Evolutionary conservation across 2,888 invertebrate species (phyloP).

Genomic region (Epinotia brunnichana): DNA sequence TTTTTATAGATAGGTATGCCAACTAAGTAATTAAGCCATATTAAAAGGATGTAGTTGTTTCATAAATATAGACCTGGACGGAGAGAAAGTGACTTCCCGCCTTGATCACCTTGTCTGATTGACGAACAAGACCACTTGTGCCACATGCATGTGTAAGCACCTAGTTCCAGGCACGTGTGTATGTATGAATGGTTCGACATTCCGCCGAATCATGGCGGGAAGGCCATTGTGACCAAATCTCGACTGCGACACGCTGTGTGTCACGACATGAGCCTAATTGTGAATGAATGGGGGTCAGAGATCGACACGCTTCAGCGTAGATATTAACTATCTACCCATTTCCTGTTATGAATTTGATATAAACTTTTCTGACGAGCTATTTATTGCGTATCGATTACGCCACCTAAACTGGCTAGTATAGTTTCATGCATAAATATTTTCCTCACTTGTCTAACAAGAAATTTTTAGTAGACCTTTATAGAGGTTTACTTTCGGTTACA

Average conservation of each 20-base stretch:
- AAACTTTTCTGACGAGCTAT: constrained; percentile 39
- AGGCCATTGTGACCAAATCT: constrained; percentile 80
- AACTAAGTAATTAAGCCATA: background rate
- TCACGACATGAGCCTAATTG: constrained; percentile 78
- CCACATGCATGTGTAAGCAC: constrained; percentile 43
- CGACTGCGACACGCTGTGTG: constrained; percentile 66
- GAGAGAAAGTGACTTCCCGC: constrained; percentile 26
- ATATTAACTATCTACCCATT: constrained; percentile 70
- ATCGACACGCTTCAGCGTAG: constrained; percentile 65
- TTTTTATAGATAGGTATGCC: background rate
- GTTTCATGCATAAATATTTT: constrained; percentile 19
- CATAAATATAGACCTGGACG: background rate
- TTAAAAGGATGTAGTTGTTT: background rate
- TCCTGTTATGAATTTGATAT: constrained; percentile 67
- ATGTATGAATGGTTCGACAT: constrained; percentile 75
- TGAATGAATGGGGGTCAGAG: constrained; percentile 81
- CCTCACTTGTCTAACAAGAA: constrained; percentile 10
- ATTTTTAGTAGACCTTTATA: background rate
- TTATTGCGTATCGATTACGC: constrained; percentile 39
- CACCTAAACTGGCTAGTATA: constrained; percentile 11
- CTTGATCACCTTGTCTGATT: constrained; percentile 41
- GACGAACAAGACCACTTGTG: constrained; percentile 44
- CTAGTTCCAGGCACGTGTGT: constrained; percentile 50
- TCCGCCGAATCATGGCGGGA: constrained; percentile 77
- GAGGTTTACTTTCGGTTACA: background rate